Evolutionary conservation across 2,797 vertebrate species (phyloP), one percentile per base, ranked within the genome.

Genomic region (Melanotaenia parkinsoni): DNA sequence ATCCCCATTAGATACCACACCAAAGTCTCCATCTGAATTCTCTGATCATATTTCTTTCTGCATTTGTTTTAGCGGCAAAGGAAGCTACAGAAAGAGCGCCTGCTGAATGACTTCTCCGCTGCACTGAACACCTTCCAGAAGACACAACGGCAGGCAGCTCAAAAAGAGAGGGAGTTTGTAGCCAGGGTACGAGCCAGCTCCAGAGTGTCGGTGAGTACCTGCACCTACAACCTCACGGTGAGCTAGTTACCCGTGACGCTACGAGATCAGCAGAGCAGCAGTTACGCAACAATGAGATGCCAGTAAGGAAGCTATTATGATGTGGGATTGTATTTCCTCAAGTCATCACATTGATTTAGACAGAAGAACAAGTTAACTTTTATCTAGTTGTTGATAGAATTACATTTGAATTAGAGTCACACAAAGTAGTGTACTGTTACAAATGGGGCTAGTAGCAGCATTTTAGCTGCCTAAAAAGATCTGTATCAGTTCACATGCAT

Each of bases 121-220:
- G 94, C 96, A 0, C 91, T 99, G 59, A 96, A 95, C 62, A 95
- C 93, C 83, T 97, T 99, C 85, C 98, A 99, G 62, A 96, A 93
- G 81, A 95, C 94, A 26, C 98, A 99, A 91, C 94, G 98, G 63
- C 93, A 96, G 63, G 97, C 96, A 13, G 97, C 97, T 5, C 93
- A 96, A 83, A 98, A 94, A 82, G 97, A 99, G 87, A 96, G 95
- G 65, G 97, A 98, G 72, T 97, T 97, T 89, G 98, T 99, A 74
- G 98, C 97, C 72, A 91, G 97, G 91, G 98, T 98, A 70, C 92
- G 98, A 91, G 97, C 97, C 74, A 94, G 95, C 85, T 99, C 98
- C 70, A 95, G 96, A 74, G 88, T 98, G 58, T 99, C 97, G 47
- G 97, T 98, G 91, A 95, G 96, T 95, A 50, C 62, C 18, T 0